phyloP scores from a whole-genome alignment of 2,113 vertebrate genomes.

The Serilophus lunatus region DNA sequence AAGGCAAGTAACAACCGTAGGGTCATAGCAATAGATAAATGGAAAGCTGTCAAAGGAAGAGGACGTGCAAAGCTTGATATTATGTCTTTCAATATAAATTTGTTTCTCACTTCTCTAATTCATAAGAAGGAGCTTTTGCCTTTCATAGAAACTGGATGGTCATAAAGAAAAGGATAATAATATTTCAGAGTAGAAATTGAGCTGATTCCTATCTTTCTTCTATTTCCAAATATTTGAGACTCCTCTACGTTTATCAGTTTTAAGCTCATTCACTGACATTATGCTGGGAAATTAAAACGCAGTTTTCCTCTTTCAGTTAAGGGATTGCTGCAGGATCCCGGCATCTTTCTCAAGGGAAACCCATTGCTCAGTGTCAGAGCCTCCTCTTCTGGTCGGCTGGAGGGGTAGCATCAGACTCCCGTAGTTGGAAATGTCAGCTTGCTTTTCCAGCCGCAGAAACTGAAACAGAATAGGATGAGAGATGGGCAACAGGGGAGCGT shows the following conservation, averaged over 20 bases:
- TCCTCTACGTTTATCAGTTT: not conserved
- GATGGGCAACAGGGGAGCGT: not conserved
- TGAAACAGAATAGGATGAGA: not conserved
- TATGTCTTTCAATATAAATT: not conserved
- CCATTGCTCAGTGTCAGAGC: slow-evolving; percentile 38
- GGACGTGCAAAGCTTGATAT: not conserved
- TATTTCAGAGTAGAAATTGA: not conserved
- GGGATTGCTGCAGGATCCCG: not conserved
- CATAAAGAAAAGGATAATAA: not conserved
- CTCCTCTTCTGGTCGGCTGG: slow-evolving; percentile 57
- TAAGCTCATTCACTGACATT: not conserved
- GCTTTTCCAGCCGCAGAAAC: not conserved
- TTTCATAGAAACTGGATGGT: not conserved
- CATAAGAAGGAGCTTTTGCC: not conserved
- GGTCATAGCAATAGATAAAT: not conserved
- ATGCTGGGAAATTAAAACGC: not conserved
- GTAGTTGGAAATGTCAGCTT: not conserved
- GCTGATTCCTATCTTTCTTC: not conserved
- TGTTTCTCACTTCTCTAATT: not conserved
- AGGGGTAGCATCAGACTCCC: not conserved
- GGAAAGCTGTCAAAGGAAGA: not conserved
- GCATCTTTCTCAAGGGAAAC: not conserved
- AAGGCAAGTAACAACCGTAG: not conserved
- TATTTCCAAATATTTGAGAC: not conserved
- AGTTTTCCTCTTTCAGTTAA: not conserved